Percentiles rank a stretch among this genome's conserved stretches.
These are phyloP conservation scores for Vimba vimba DNA, from an alignment of 2,113 vertebrate genomes.

Conservation along the genomic window DNA sequence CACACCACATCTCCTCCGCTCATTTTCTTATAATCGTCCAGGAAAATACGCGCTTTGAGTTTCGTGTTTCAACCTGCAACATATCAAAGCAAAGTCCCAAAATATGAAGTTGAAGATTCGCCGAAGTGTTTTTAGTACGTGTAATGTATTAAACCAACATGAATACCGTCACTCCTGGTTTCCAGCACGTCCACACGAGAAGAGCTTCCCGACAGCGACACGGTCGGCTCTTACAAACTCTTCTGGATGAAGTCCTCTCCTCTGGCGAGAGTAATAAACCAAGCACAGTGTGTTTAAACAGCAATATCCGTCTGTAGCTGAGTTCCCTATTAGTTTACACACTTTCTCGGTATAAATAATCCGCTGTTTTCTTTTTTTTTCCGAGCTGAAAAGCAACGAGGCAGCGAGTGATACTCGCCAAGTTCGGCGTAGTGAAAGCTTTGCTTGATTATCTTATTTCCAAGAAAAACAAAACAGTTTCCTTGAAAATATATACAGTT, in stretches of 20 bases:
- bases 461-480: slow-evolving; percentile 67
- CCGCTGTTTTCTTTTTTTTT: slow-evolving; percentile 55
- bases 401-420: slow-evolving; percentile 64
- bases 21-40: slow-evolving; percentile 74
- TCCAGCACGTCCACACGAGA: slow-evolving; percentile 55
- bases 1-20: slow-evolving; percentile 94
- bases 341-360: slow-evolving; percentile 29
- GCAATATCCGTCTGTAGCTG: slow-evolving; percentile 52
- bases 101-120: slow-evolving; percentile 35
- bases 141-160: slow-evolving; percentile 11
- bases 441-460: slow-evolving; percentile 65
- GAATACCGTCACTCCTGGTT: slow-evolving; percentile 64
- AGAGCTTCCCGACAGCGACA: slow-evolving; percentile 60
- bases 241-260: slow-evolving; percentile 38
- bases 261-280: slow-evolving; percentile 5
- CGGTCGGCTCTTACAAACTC: slow-evolving; percentile 28
- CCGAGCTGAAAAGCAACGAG: slow-evolving; percentile 49
- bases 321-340: slow-evolving; percentile 41
- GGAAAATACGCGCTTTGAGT: slow-evolving; percentile 54
- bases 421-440: slow-evolving; percentile 66
- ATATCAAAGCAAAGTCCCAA: slow-evolving; percentile 15
- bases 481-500: slow-evolving; percentile 48
- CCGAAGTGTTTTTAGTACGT: background rate
- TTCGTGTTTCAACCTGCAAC: slow-evolving; percentile 62
- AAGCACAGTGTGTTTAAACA: background rate